These are phyloP conservation scores for Nematolebias whitei DNA, from an alignment of 2,113 vertebrate species.

Conservation along the genomic window DNA sequence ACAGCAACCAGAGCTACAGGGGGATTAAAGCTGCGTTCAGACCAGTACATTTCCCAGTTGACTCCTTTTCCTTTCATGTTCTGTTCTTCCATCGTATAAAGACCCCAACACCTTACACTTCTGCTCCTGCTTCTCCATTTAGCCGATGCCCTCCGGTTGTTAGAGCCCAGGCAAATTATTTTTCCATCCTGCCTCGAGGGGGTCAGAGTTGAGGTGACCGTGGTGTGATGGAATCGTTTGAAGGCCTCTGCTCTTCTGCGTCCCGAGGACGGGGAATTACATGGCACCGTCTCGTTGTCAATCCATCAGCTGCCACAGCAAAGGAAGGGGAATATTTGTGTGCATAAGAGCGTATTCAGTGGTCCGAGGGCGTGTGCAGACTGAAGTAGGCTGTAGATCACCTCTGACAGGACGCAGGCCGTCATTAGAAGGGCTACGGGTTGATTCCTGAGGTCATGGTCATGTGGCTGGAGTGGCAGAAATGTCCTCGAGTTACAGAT, in stretches of 20 bases:
- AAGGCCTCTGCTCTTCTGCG: constrained; percentile 20
- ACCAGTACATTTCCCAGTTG: neutral
- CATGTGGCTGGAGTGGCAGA: constrained; percentile 42
- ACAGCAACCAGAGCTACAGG: constrained; percentile 56
- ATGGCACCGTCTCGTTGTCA: constrained; percentile 17
- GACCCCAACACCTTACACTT: constrained; percentile 37
- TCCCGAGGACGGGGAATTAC: constrained; percentile 52
- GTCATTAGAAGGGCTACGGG: constrained; percentile 27
- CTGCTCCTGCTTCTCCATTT: constrained; percentile 9
- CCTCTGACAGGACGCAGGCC: constrained; percentile 43
- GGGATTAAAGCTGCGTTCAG: constrained; percentile 57
- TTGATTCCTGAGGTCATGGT: constrained; percentile 65
- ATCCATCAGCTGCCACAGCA: constrained; percentile 27
- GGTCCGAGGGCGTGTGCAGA: constrained; percentile 43
- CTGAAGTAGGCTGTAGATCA: constrained; percentile 69
- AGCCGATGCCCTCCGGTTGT: constrained; percentile 11
- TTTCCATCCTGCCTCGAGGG: constrained; percentile 8
- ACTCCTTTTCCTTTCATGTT: constrained; percentile 8
- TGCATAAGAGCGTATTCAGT: constrained; percentile 24
- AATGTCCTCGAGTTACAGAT: constrained; percentile 42
- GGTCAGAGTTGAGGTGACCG: constrained; percentile 53
- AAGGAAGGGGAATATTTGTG: constrained; percentile 27
- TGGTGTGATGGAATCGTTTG: constrained; percentile 36
- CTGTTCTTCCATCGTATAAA: constrained; percentile 39
- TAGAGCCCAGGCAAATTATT: constrained; percentile 45